Percentiles rank a stretch among this genome's conserved stretches.
phyloP scores from a whole-genome alignment of 2,797 vertebrate genomes.

The Thamnophis elegans region DNA sequence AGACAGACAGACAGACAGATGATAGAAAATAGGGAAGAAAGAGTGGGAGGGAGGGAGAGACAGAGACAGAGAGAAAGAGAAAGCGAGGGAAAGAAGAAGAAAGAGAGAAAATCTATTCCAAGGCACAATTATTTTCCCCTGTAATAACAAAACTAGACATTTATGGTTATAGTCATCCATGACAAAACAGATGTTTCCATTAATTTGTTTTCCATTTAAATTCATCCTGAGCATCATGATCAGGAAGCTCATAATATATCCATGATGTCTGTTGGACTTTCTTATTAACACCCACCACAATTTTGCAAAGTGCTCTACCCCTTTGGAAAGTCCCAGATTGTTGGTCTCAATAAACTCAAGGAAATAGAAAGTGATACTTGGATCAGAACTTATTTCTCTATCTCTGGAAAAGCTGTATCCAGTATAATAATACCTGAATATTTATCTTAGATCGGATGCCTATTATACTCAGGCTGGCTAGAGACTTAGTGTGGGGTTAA shows the following conservation, averaged over 20 bases:
- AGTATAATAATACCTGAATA: neutral
- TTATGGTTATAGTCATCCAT: neutral
- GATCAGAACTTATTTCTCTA: neutral
- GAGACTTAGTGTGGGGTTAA: neutral
- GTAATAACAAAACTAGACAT: neutral
- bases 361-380: neutral
- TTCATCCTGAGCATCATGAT: neutral
- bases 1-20: neutral
- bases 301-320: neutral
- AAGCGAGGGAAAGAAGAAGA: fast-evolving
- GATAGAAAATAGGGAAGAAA: neutral
- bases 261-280: neutral
- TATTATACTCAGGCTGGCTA: neutral
- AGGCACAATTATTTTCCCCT: neutral
- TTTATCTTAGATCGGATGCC: neutral
- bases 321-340: neutral
- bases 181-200: neutral
- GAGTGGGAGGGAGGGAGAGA: neutral
- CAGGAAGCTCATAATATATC: neutral
- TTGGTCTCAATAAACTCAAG: neutral
- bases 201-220: neutral
- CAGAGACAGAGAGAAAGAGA: neutral
- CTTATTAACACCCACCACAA: neutral
- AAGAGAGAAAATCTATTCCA: neutral
- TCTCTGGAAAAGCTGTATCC: neutral